A percentile compares a stretch with the other conserved stretches of the same genome.
Conservation (phyloP, 2,113 vertebrate species). For the Aramus guarauna region DNA sequence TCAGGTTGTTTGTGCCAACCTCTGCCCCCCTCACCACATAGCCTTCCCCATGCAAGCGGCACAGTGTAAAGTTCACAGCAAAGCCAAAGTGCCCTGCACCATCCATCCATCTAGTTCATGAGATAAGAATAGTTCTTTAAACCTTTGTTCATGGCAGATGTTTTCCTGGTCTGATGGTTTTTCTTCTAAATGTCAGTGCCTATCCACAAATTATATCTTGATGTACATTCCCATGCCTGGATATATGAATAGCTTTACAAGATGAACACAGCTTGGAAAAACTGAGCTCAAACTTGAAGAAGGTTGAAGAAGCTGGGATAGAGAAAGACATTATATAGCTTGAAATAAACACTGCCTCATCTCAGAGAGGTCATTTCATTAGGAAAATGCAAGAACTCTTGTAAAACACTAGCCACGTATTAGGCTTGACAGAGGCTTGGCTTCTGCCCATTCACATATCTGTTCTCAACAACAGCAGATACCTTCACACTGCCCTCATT, state of each 20-base stretch:
- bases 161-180: background rate
- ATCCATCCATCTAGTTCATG: conserved; percentile 32
- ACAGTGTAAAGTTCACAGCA: conserved; percentile 66
- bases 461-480: background rate
- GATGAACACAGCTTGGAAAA: background rate
- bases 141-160: conserved; percentile 52
- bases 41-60: conserved; percentile 56
- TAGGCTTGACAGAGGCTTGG: background rate
- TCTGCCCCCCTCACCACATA: conserved; percentile 26
- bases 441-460: background rate
- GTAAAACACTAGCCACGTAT: background rate
- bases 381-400: background rate
- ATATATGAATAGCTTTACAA: background rate
- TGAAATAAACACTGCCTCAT: background rate
- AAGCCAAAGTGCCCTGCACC: conserved; percentile 24
- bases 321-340: background rate
- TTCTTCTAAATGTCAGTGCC: conserved; percentile 31
- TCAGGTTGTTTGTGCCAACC: conserved; percentile 65
- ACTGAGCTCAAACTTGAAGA: background rate
- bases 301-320: background rate
- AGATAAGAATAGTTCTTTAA: conserved; percentile 59
- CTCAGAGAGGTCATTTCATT: background rate
- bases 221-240: background rate
- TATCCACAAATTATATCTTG: background rate
- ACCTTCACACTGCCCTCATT: background rate